A percentile compares a stretch with the other conserved stretches of the same genome.
Conservation (phyloP, 2,113 vertebrate species). For the Xerus inauris region DNA sequence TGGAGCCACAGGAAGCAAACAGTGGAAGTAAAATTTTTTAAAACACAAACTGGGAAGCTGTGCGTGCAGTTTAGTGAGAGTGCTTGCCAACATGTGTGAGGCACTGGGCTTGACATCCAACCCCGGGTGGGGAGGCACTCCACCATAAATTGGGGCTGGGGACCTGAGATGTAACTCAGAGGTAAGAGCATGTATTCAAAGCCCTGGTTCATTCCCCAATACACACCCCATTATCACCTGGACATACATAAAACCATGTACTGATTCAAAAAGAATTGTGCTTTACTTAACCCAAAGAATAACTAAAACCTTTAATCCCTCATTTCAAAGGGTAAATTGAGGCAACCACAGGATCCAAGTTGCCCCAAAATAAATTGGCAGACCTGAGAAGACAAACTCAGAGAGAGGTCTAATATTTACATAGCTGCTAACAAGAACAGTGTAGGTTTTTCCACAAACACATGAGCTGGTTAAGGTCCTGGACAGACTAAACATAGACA, state of each 20-base stretch:
- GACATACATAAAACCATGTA: slow-evolving; percentile 2
- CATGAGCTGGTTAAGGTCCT: slow-evolving; percentile 65
- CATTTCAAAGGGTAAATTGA: slow-evolving; percentile 52
- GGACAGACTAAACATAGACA: slow-evolving; percentile 79
- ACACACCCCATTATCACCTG: not conserved
- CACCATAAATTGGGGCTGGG: not conserved
- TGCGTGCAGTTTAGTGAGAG: not conserved
- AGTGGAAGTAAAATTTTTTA: not conserved
- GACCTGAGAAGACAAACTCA: slow-evolving; percentile 54
- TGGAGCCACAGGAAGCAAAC: not conserved
- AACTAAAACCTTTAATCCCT: slow-evolving; percentile 40
- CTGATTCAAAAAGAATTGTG: not conserved
- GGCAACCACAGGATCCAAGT: slow-evolving; percentile 3
- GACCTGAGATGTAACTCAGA: not conserved
- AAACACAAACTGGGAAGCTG: not conserved
- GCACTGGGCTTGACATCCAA: not conserved
- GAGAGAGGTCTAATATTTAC: slow-evolving; percentile 68
- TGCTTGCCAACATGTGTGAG: not conserved
- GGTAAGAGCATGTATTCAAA: not conserved
- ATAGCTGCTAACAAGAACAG: slow-evolving; percentile 70
- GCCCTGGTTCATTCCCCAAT: not conserved
- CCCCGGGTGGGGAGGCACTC: too few relatives aligned
- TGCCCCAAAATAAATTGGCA: slow-evolving; percentile 38
- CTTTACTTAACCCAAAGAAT: slow-evolving; percentile 49
- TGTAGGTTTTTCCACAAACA: slow-evolving; percentile 60